Base-by-base conservation (phyloP, 2,113 vertebrate genomes). In the Elanoides forficatus region DNA sequence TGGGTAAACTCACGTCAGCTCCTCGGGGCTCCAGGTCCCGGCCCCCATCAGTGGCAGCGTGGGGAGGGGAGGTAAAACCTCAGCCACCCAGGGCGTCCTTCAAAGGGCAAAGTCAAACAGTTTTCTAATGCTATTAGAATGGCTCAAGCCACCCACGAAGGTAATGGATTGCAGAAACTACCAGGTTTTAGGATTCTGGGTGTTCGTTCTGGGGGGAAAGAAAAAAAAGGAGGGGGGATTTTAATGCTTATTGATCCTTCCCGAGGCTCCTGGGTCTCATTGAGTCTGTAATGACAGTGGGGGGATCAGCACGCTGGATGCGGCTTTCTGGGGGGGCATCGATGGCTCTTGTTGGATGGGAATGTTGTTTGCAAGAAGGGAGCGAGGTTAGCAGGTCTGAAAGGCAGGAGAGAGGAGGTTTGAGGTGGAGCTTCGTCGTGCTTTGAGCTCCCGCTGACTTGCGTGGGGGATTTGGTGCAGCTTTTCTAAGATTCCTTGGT, bases 11-110 rank as follows among this genome's bases (percentile, higher is more conserved):
- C 73, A 11, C 2, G 3, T 75, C 86, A 58, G 12, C 47, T 67
- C 58, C 67, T 7, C 0, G 52, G 43, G 43, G 29, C 20, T 92
- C 48, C 47, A 8, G 27, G 53, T 30, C 29, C 53, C 2, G 2
- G 34, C 15, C 16, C 53, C 87, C 2, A 2, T 52, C 1, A 3
- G 11, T 6, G 20, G 56, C 38, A 23, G 63, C 3, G 0, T 0
- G 11, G 34, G 42, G 45, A 86, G 59, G 23, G 76, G 72, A 56
- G 53, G 43, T 23, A 27, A 94, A 81, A 19, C 59, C 42, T 53
- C 55, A 25, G 3, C 23, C 55, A 13, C 58, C 16, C 21, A 13
- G 27, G 34, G 45, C 11, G 16, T 22, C 53, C 25, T 78, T 36
- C 32, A n/a, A 11, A 59, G 59, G 75, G 34, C 42, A 27, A 70